Evolutionary conservation across 2,113 vertebrate species (phyloP).

Genomic region (Eudyptes chrysolophus): DNA sequence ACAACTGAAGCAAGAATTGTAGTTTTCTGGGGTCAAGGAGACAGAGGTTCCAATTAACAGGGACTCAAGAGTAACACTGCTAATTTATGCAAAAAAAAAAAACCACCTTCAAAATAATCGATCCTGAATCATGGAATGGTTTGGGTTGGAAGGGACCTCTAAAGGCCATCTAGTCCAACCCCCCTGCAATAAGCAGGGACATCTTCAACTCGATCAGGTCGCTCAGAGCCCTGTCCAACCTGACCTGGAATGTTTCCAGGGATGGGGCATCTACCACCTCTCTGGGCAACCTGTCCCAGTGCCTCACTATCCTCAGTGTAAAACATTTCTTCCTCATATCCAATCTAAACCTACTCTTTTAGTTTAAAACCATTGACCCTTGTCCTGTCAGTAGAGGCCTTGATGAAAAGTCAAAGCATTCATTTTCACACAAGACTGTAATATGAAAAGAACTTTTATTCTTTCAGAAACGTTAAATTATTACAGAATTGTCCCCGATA

Average conservation of each 20-base stretch:
- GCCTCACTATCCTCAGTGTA: rapidly evolving
- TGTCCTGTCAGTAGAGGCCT: neutral
- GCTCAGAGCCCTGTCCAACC: neutral
- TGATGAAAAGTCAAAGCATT: neutral
- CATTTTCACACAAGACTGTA: neutral
- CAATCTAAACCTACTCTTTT: neutral
- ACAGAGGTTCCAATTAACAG: neutral
- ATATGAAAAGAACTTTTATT: neutral
- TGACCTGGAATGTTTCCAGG: neutral
- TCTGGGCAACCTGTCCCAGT: neutral
- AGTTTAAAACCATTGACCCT: neutral
- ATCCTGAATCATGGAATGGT: neutral
- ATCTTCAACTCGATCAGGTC: too few species aligned
- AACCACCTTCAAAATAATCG: neutral
- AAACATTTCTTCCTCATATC: neutral
- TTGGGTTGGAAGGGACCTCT: too few species aligned
- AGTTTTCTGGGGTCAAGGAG: neutral
- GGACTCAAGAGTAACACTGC: neutral
- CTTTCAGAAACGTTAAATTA: neutral
- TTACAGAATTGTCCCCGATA: rapidly evolving
- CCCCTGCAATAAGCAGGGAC: neutral
- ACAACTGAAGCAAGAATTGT: neutral
- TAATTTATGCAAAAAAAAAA: neutral
- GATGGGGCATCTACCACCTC: neutral
- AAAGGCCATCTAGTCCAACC: neutral